A percentile compares a stretch with the other conserved stretches of the same genome.
Conservation (phyloP, 2,113 vertebrate genomes). For the Indicator indicator region DNA sequence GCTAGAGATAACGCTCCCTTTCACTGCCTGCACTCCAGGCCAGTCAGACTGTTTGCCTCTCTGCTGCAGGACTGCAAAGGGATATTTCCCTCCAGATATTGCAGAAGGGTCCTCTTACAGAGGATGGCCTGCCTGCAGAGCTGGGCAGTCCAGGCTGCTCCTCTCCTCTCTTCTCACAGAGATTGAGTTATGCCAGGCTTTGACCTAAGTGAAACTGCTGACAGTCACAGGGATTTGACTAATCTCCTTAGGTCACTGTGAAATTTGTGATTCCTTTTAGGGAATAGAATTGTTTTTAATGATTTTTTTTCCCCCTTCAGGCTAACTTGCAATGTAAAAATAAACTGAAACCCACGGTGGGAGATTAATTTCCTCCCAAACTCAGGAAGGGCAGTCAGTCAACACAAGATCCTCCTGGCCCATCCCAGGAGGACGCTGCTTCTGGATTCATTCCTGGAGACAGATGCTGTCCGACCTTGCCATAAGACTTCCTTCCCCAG, state of each 20-base stretch:
- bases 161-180: constrained; percentile 55
- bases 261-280: constrained; percentile 64
- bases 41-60: neutral
- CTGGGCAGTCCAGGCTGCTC: neutral
- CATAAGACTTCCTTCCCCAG: constrained; percentile 31
- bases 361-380: constrained; percentile 43
- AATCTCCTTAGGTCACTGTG: constrained; percentile 58
- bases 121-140: neutral
- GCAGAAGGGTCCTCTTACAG: neutral
- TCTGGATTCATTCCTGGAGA: constrained; percentile 59
- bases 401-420: constrained; percentile 46
- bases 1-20: constrained; percentile 52
- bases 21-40: neutral
- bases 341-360: constrained; percentile 29
- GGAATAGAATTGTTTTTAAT: constrained; percentile 39
- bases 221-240: constrained; percentile 59
- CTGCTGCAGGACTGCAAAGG: neutral
- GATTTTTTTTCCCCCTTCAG: neutral
- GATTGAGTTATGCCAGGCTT: constrained; percentile 68
- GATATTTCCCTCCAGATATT: neutral
- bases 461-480: constrained; percentile 55
- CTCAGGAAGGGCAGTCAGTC: constrained; percentile 62
- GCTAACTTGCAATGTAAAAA: constrained; percentile 55
- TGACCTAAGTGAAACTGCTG: constrained; percentile 67
- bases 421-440: constrained; percentile 51